Evolutionary conservation across 53 echinoderm and acorn worm species (phyloP).

Genomic region (Paelopatides confundens): DNA sequence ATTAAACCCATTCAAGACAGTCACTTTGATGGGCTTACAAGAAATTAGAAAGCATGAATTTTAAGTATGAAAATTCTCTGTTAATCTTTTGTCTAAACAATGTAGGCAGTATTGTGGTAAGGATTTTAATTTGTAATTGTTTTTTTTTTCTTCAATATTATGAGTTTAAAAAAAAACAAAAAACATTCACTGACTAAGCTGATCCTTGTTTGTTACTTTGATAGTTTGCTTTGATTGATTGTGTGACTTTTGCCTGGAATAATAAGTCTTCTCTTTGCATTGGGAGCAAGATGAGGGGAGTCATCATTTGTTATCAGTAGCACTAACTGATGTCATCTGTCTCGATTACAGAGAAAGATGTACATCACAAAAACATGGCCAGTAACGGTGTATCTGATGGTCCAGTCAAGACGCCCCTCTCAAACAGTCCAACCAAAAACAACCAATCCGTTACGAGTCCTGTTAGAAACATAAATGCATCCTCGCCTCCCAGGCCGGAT

Average conservation of each 20-base stretch:
- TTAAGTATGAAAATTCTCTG: too few relatives aligned
- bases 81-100: too few relatives aligned
- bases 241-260: too few relatives aligned
- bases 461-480: neutral
- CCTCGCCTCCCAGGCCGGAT: slow-evolving; percentile 38
- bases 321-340: neutral
- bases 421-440: slow-evolving; percentile 48
- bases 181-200: too few relatives aligned
- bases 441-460: slow-evolving; percentile 19
- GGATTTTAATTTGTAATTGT: too few relatives aligned
- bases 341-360: slow-evolving; percentile 65
- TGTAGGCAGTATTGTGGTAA: too few relatives aligned
- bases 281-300: neutral
- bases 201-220: too few relatives aligned
- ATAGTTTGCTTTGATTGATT: too few relatives aligned
- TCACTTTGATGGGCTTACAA: too few relatives aligned
- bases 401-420: slow-evolving; percentile 31
- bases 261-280: too few relatives aligned
- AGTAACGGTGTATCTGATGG: slow-evolving; percentile 72
- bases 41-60: too few relatives aligned
- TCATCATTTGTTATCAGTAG: neutral
- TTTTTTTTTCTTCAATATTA: too few relatives aligned
- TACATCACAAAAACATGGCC: slow-evolving; percentile 58
- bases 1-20: neutral
- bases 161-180: neutral